phyloP scores from a whole-genome alignment of 2,888 invertebrate species.

The Bimastos eiseni region DNA sequence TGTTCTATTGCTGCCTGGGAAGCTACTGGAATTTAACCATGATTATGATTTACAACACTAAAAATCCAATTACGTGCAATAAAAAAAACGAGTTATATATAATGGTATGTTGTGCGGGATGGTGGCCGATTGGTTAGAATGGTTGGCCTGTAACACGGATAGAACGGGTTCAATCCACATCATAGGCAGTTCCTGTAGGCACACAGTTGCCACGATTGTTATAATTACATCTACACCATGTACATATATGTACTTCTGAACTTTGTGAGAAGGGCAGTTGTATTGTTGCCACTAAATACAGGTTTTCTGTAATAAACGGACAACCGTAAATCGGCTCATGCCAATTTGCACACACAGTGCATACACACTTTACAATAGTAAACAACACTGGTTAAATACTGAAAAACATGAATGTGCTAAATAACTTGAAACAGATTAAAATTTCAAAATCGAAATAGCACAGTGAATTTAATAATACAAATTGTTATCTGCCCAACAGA shows the following conservation, averaged over 20 bases:
- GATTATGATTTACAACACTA: neutral
- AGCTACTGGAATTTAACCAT: neutral
- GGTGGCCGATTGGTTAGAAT: too few species aligned
- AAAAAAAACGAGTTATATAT: too few species aligned
- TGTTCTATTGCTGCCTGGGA: neutral
- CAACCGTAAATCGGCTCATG: neutral
- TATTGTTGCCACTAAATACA: neutral
- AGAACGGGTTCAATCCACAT: too few species aligned
- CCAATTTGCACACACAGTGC: neutral
- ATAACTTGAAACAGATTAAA: neutral
- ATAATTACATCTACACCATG: too few species aligned
- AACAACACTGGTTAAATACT: neutral
- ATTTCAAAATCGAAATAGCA: neutral
- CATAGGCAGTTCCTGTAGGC: too few species aligned
- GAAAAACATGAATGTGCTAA: neutral
- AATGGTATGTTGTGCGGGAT: too few species aligned
- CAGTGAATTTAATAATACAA: neutral
- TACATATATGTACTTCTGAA: too few species aligned
- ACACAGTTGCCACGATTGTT: too few species aligned
- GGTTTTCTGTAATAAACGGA: neutral
- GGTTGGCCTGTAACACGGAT: too few species aligned
- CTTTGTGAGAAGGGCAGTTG: too few species aligned
- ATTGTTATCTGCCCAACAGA: neutral
- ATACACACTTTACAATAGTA: constrained; percentile 2
- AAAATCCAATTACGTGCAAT: neutral